phyloP scores from a whole-genome alignment of 2,888 invertebrate species.

The Cotesia congregata region DNA sequence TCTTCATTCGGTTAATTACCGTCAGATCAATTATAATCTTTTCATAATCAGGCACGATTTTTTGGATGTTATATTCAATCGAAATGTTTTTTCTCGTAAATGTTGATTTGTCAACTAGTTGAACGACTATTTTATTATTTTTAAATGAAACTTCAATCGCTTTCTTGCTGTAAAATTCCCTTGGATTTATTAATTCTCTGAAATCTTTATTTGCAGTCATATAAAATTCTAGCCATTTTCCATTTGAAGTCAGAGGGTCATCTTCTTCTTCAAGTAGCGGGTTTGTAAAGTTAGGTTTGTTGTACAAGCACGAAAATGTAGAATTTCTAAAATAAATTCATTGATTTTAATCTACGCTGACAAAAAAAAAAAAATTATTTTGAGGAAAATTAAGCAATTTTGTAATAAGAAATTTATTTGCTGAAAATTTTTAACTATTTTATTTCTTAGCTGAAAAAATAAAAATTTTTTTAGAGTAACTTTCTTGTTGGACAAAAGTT shows the following conservation, averaged over 20 bases:
- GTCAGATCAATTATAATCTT: background rate
- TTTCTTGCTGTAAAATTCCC: background rate
- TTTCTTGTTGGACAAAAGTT: no score
- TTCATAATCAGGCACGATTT: background rate
- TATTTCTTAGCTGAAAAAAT: no score
- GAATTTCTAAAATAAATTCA: background rate
- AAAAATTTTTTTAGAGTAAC: no score
- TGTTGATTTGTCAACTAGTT: background rate
- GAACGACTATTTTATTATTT: background rate
- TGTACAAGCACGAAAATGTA: background rate
- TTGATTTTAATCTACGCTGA: no score
- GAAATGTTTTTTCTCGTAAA: no score
- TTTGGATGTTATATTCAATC: background rate
- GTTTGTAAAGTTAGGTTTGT: background rate
- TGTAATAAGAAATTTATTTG: no score
- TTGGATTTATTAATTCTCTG: background rate
- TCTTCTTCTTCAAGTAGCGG: background rate
- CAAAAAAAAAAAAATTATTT: no score
- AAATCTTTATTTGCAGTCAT: background rate
- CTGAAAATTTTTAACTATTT: no score
- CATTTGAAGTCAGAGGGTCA: background rate
- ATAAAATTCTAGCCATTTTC: background rate
- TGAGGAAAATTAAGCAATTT: no score
- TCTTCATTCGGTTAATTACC: background rate
- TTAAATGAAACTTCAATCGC: background rate